Conservation (phyloP, 2,113 vertebrate species). For the Xenus cinereus region DNA sequence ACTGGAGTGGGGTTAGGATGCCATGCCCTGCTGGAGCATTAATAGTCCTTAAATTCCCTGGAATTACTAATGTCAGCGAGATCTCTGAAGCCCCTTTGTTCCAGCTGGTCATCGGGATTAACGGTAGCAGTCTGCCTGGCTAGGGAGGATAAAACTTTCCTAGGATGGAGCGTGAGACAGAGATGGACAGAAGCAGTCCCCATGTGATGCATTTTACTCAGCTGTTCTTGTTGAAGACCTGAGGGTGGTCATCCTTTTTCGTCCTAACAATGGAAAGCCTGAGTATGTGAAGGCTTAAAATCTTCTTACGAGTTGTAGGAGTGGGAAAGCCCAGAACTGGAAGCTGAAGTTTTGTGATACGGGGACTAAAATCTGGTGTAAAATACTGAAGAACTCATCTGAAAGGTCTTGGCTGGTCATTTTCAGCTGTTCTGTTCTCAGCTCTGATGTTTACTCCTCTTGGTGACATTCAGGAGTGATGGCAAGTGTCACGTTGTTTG, state of each 20-base stretch:
- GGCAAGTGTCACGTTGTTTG: neutral
- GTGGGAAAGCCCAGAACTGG: neutral
- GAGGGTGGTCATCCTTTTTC: neutral
- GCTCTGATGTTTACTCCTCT: neutral
- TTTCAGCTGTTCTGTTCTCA: neutral
- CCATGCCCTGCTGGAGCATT: neutral
- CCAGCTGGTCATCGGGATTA: neutral
- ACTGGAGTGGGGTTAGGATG: neutral
- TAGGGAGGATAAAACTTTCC: neutral
- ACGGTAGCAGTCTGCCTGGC: neutral
- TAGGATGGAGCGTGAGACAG: neutral
- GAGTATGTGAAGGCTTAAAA: neutral
- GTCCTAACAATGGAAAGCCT: neutral
- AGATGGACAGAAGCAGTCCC: neutral
- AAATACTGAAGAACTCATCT: neutral
- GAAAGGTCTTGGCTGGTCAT: rapidly evolving
- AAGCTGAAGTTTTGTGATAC: neutral
- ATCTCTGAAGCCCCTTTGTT: neutral
- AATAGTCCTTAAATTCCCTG: neutral
- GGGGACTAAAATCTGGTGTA: neutral
- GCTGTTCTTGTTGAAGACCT: neutral
- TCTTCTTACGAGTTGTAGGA: neutral
- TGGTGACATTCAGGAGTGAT: neutral
- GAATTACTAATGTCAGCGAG: neutral
- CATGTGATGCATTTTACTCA: neutral